These are phyloP conservation scores for Zygothrica quintamaculata DNA, from an alignment of 2,888 invertebrate genomes.

Conservation along the genomic window DNA sequence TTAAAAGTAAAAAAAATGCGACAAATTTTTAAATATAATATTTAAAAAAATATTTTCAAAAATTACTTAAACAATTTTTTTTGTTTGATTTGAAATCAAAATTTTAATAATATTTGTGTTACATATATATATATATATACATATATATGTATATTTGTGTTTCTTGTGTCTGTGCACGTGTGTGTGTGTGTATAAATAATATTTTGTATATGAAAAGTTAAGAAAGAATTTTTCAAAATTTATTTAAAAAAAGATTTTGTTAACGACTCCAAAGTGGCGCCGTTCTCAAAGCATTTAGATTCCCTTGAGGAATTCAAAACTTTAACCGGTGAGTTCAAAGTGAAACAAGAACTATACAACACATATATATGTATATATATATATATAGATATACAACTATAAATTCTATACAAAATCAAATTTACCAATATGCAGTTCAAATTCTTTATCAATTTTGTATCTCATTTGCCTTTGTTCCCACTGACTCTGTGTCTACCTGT, in stretches of 20 bases:
- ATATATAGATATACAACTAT: neutral
- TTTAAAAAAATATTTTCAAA: neutral
- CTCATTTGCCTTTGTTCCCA: too few relatives aligned
- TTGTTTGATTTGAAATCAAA: too few relatives aligned
- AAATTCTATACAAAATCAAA: neutral
- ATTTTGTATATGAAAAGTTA: conserved; percentile 15
- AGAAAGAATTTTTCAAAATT: conserved; percentile 64
- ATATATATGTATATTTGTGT: conserved; percentile 1
- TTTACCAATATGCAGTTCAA: too few relatives aligned
- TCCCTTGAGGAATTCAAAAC: conserved; percentile 82
- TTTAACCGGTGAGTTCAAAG: conserved; percentile 81
- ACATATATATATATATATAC: neutral
- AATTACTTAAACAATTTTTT: too few relatives aligned
- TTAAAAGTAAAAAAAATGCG: too few relatives aligned
- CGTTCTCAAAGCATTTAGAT: conserved; percentile 82
- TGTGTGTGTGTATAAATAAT: conserved; percentile 12
- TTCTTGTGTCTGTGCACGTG: too few relatives aligned
- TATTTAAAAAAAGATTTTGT: conserved; percentile 67
- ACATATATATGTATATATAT: neutral
- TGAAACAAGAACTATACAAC: too few relatives aligned
- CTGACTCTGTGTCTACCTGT: conserved; percentile 13
- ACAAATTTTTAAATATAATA: too few relatives aligned
- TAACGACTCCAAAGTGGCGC: conserved; percentile 82
- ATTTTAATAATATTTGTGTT: too few relatives aligned
- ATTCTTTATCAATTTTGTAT: too few relatives aligned